phyloP scores from a whole-genome alignment of 1,140 invertebrate species.

The Elymnias hypermnestra region DNA sequence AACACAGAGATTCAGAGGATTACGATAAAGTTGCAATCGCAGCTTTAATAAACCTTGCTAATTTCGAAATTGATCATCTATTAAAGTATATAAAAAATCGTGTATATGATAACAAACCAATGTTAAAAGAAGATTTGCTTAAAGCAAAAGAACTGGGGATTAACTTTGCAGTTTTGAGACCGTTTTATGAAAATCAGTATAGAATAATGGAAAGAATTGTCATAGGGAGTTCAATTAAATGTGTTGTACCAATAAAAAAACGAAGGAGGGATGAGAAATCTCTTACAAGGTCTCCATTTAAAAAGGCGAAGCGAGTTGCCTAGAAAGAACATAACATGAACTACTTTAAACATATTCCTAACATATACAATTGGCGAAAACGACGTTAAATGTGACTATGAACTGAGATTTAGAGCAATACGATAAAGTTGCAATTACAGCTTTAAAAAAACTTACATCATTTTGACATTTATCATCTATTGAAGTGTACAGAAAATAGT shows the following conservation, averaged over 20 bases:
- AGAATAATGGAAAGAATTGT: conserved; percentile 49
- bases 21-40: conserved; percentile 59
- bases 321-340: background rate
- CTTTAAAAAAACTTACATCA: conserved; percentile 44
- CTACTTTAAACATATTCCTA: too few relatives aligned
- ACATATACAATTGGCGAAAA: conserved; percentile 45
- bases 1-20: conserved; percentile 53
- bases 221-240: conserved; percentile 37
- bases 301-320: conserved; percentile 31
- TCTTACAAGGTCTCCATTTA: conserved; percentile 30
- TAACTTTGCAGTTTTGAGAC: conserved; percentile 48
- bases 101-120: conserved; percentile 37
- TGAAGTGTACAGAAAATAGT: conserved; percentile 48
- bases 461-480: conserved; percentile 38
- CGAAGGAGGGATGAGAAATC: conserved; percentile 41
- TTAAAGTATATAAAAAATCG: conserved; percentile 49
- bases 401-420: conserved; percentile 53
- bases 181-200: conserved; percentile 49
- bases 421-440: conserved; percentile 58
- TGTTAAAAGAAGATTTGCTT: conserved; percentile 46
- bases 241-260: conserved; percentile 35
- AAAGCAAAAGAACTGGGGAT: conserved; percentile 55
- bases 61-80: conserved; percentile 40
- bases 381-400: conserved; percentile 47
- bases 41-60: conserved; percentile 43